A percentile compares a stretch with the other conserved stretches of the same genome.
Conservation (phyloP, 2,888 invertebrate genomes). For the Phyllotreta cruciferae region DNA sequence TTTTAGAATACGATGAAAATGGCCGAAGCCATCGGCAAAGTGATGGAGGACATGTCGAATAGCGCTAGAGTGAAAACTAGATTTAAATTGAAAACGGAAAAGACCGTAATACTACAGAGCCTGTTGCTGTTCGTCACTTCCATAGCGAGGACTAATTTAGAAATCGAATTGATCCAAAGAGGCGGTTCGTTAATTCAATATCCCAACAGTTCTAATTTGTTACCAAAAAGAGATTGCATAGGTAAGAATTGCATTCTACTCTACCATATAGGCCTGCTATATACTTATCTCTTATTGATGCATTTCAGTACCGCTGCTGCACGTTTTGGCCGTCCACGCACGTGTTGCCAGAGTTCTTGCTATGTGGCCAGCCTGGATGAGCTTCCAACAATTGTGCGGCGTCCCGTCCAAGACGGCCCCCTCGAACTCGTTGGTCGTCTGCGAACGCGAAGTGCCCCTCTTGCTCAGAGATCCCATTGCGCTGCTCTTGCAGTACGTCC, state of each 20-base stretch:
- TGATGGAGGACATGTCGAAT: slow-evolving; percentile 94
- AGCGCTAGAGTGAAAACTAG: slow-evolving; percentile 84
- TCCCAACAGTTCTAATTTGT: slow-evolving; percentile 62
- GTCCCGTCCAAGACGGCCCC: slow-evolving; percentile 52
- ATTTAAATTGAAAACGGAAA: slow-evolving; percentile 73
- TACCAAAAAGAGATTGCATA: slow-evolving; percentile 81
- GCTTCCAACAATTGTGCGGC: slow-evolving; percentile 64
- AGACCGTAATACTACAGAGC: slow-evolving; percentile 69
- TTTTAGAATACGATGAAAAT: slow-evolving; percentile 73
- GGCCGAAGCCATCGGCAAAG: slow-evolving; percentile 87
- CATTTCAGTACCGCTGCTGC: slow-evolving; percentile 80
- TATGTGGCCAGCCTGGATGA: slow-evolving; percentile 65
- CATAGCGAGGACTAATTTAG: slow-evolving; percentile 89
- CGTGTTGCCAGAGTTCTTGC: slow-evolving; percentile 73
- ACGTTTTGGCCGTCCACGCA: slow-evolving; percentile 87
- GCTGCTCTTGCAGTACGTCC: slow-evolving; percentile 83
- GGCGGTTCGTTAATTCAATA: slow-evolving; percentile 74
- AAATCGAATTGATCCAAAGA: slow-evolving; percentile 89
- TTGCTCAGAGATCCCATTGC: slow-evolving; percentile 87
- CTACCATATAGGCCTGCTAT: neutral
- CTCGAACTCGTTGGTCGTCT: slow-evolving; percentile 56
- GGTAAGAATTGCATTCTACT: slow-evolving; percentile 60
- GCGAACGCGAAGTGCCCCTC: slow-evolving; percentile 76
- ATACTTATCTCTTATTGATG: neutral
- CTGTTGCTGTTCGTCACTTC: slow-evolving; percentile 90